Percentiles rank a stretch among this genome's conserved stretches.
Evolutionary conservation across 1,140 invertebrate species (phyloP).

Genomic region (Lineus longissimus): DNA sequence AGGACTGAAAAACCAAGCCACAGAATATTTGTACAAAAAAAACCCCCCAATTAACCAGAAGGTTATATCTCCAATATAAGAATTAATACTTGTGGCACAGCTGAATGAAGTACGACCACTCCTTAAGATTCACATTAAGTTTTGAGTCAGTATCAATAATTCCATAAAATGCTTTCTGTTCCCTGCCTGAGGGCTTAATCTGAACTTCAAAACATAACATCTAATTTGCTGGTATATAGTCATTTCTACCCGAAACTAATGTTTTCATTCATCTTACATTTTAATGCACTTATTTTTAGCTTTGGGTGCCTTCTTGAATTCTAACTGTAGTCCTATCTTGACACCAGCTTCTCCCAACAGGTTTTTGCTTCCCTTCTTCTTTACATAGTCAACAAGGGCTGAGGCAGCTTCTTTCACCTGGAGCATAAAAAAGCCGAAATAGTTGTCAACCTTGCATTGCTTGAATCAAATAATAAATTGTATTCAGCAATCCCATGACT

Average conservation of each 20-base stretch:
- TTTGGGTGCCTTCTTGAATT: conserved; percentile 34
- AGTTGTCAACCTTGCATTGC: too few species aligned
- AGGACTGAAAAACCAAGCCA: conserved; percentile 30
- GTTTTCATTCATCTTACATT: too few species aligned
- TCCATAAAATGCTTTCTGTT: too few species aligned
- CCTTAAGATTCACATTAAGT: background rate
- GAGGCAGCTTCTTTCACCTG: conserved; percentile 21
- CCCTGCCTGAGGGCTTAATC: too few species aligned
- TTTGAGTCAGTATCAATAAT: too few species aligned
- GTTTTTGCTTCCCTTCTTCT: conserved; percentile 19
- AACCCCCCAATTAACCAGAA: background rate
- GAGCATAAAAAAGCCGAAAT: background rate
- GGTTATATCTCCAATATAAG: background rate
- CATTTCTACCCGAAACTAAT: too few species aligned
- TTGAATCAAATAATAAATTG: too few species aligned
- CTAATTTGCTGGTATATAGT: too few species aligned
- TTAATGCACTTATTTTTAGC: conserved; percentile 27
- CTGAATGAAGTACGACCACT: background rate
- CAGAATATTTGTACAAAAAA: background rate
- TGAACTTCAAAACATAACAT: too few species aligned
- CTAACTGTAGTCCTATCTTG: conserved; percentile 27
- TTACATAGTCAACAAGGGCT: conserved; percentile 13
- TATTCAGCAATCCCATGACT: too few species aligned
- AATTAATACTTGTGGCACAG: background rate
- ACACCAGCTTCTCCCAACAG: conserved; percentile 22